phyloP scores from a whole-genome alignment of 2,797 vertebrate species.

The Aselliscus stoliczkanus region DNA sequence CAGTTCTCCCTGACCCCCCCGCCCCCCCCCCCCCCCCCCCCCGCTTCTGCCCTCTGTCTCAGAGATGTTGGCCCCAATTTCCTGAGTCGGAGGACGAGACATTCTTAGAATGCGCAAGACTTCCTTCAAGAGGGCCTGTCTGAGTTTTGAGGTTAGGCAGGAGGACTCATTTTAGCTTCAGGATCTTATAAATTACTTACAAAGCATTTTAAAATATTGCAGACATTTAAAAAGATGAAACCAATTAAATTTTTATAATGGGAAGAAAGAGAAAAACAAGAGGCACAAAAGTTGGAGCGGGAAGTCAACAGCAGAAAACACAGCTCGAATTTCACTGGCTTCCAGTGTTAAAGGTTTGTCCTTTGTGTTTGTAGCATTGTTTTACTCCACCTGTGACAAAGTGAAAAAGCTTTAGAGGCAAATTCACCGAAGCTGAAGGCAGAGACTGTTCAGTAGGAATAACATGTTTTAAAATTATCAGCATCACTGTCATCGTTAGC shows the following conservation, averaged over 20 bases:
- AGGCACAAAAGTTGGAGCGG: not conserved
- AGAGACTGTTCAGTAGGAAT: not conserved
- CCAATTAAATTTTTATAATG: slow-evolving; percentile 56
- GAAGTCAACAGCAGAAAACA: not conserved
- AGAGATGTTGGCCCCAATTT: not conserved
- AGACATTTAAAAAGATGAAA: slow-evolving; percentile 63
- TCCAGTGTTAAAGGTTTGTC: not conserved
- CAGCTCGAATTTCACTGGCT: not conserved
- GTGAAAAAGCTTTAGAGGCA: not conserved
- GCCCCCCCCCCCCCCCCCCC: too few relatives aligned
- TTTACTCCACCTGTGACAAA: not conserved
- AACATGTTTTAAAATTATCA: not conserved
- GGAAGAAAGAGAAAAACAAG: slow-evolving; percentile 32
- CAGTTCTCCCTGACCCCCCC: not conserved
- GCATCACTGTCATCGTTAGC: not conserved
- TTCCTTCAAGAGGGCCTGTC: slow-evolving; percentile 2
- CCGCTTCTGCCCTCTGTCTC: not conserved
- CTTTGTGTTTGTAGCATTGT: not conserved
- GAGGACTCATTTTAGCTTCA: slow-evolving; percentile 59
- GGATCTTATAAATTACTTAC: slow-evolving; percentile 57
- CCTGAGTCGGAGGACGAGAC: not conserved
- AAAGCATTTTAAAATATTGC: slow-evolving; percentile 41
- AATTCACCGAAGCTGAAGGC: not conserved
- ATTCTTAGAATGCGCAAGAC: slow-evolving; percentile 41
- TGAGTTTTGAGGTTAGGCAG: slow-evolving; percentile 41